phyloP scores from a whole-genome alignment of 2,888 invertebrate genomes.

The Drosophila yooni region DNA sequence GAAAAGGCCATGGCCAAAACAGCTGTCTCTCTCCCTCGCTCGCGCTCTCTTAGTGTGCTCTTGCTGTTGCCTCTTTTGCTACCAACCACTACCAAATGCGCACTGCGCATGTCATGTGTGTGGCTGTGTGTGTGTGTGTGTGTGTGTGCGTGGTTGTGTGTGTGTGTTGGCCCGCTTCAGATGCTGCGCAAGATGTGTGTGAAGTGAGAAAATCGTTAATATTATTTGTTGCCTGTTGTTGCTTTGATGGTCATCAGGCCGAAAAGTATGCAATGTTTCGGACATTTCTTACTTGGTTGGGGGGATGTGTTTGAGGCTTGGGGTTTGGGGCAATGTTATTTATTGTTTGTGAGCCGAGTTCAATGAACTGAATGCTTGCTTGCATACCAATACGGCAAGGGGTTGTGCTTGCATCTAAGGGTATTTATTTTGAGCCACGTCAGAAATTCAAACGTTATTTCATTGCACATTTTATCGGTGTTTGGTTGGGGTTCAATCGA shows the following conservation, averaged over 20 bases:
- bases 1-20: slow-evolving; percentile 80
- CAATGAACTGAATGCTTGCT: slow-evolving; percentile 42
- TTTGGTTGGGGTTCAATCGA: neutral
- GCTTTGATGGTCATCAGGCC: slow-evolving; percentile 39
- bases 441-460: slow-evolving; percentile 21
- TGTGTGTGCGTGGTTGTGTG: slow-evolving; percentile 13
- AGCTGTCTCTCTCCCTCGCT: slow-evolving; percentile 3
- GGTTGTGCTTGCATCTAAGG: slow-evolving; percentile 1
- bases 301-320: slow-evolving; percentile 2
- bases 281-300: slow-evolving; percentile 31
- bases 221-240: slow-evolving; percentile 47
- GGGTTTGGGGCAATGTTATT: slow-evolving; percentile 30
- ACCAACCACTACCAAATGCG: slow-evolving; percentile 64
- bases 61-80: slow-evolving; percentile 49
- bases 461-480: neutral
- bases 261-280: slow-evolving; percentile 60
- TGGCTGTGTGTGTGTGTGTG: slow-evolving; percentile 20
- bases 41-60: slow-evolving; percentile 40
- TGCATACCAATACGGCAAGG: neutral
- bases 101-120: slow-evolving; percentile 74
- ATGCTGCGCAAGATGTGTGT: slow-evolving; percentile 60
- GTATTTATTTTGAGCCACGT: slow-evolving; percentile 18
- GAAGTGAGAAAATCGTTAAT: slow-evolving; percentile 77
- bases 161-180: slow-evolving; percentile 53
- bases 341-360: slow-evolving; percentile 44